phyloP scores from a whole-genome alignment of 2,113 vertebrate genomes.

The Platanista minor region DNA sequence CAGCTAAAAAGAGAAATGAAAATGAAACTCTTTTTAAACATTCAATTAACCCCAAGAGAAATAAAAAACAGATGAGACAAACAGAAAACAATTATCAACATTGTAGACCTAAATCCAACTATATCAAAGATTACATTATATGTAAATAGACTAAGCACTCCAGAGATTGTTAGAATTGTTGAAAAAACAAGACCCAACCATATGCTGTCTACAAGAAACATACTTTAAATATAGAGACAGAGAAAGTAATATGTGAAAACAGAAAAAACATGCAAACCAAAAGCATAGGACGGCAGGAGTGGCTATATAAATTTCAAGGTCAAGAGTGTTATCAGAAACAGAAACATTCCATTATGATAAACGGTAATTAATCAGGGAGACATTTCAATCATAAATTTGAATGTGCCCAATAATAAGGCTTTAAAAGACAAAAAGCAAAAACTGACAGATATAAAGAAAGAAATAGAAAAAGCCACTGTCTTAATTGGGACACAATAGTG shows the following conservation, averaged over 20 bases:
- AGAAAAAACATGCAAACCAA: background rate
- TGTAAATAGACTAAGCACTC: background rate
- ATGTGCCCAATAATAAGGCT: background rate
- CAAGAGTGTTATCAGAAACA: background rate
- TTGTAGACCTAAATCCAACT: background rate
- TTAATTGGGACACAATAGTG: background rate
- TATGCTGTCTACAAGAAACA: background rate
- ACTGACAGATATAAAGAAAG: background rate
- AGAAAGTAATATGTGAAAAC: background rate
- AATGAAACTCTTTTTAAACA: background rate
- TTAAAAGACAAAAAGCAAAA: slow-evolving; percentile 29
- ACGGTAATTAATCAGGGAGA: background rate
- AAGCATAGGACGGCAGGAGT: background rate
- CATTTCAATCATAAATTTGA: background rate
- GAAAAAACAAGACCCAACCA: background rate
- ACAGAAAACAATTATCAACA: background rate
- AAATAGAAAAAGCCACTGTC: background rate
- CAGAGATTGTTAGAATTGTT: background rate
- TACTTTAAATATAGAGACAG: background rate
- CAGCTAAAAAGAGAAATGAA: background rate
- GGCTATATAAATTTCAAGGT: background rate
- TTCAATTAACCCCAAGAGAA: background rate
- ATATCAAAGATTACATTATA: background rate
- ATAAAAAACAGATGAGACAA: background rate
- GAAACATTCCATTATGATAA: background rate